Percentiles rank a stretch among this genome's conserved stretches.
Evolutionary conservation across 2,888 invertebrate species (phyloP).

Genomic region (Cylindroiulus punctatus): DNA sequence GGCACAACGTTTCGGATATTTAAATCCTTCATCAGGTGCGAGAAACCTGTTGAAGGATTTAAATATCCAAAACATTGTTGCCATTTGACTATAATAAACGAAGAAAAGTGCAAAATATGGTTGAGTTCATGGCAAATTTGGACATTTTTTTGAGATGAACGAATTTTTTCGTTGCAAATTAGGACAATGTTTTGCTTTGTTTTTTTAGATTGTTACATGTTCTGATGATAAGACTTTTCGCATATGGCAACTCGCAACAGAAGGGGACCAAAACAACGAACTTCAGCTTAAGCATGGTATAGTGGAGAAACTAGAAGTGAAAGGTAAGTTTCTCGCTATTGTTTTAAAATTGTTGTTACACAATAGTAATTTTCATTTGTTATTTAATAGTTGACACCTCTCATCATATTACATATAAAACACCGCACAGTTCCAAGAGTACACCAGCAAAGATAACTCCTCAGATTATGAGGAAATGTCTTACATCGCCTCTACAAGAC

Average conservation of each 20-base stretch:
- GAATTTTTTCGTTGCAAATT: background rate
- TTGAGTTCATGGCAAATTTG: background rate
- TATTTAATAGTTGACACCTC: background rate
- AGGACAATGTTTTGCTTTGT: background rate
- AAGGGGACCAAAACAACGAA: background rate
- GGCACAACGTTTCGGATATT: too few species aligned
- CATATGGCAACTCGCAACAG: slow-evolving; percentile 73
- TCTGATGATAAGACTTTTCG: slow-evolving; percentile 84
- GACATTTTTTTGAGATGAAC: background rate
- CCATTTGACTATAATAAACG: too few species aligned
- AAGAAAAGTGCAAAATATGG: background rate
- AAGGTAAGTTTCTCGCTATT: background rate
- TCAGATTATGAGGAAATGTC: background rate
- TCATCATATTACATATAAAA: background rate
- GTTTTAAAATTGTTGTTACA: background rate
- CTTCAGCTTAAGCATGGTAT: background rate
- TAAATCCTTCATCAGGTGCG: too few species aligned
- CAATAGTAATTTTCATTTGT: background rate
- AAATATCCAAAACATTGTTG: too few species aligned
- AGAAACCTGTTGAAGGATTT: too few species aligned
- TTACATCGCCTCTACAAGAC: background rate
- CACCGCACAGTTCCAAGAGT: background rate
- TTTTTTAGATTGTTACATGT: slow-evolving; percentile 76
- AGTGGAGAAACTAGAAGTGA: background rate
- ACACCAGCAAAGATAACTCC: slow-evolving; percentile 8